These are phyloP conservation scores for Tyrophagus putrescentiae DNA, from an alignment of 1,140 invertebrate species.

Conservation along the genomic window DNA sequence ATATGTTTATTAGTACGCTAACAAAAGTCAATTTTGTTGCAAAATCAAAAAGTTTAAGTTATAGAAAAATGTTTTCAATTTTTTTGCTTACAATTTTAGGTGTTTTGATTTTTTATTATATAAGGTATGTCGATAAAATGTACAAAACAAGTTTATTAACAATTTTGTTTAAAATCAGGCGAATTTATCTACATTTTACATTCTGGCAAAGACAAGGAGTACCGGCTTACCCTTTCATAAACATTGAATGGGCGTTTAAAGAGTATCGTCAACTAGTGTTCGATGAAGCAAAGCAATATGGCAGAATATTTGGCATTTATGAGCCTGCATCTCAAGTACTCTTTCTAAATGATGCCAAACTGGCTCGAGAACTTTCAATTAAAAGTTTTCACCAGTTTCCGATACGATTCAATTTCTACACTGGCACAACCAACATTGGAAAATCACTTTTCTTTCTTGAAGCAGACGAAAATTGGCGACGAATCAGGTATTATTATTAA, in stretches of 20 bases:
- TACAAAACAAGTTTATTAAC: too few relatives aligned
- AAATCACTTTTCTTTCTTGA: background rate
- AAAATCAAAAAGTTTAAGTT: too few relatives aligned
- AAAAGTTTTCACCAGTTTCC: conserved; percentile 19
- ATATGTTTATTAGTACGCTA: too few relatives aligned
- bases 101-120: too few relatives aligned
- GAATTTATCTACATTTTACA: background rate
- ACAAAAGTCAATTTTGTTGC: too few relatives aligned
- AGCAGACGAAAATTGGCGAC: background rate
- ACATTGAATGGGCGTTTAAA: background rate
- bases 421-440: background rate
- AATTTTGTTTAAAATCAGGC: too few relatives aligned
- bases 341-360: background rate
- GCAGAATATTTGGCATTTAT: conserved; percentile 8
- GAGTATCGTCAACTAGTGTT: background rate
- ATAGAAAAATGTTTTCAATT: too few relatives aligned
- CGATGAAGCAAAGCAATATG: background rate
- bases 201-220: conserved; percentile 11
- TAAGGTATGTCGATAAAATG: too few relatives aligned
- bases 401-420: background rate
- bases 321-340: background rate
- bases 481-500: too few relatives aligned
- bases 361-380: conserved; percentile 5
- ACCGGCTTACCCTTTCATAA: too few relatives aligned
- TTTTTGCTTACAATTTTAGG: too few relatives aligned